Conservation (phyloP, 2,113 vertebrate genomes). For the Galemys pyrenaicus region DNA sequence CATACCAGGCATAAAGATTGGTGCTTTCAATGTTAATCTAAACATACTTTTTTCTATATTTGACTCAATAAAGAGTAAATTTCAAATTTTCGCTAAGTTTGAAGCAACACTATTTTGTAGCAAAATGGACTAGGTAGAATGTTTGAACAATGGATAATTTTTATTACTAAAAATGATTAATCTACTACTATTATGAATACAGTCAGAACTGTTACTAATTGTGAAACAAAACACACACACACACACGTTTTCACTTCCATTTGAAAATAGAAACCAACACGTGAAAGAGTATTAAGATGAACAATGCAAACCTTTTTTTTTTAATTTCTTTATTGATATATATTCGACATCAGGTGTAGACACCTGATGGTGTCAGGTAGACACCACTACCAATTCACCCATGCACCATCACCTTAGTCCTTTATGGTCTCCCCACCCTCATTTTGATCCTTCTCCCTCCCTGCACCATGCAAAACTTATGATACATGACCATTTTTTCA, state of each 20-base stretch:
- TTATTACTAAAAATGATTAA: background rate
- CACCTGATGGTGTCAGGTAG: too few relatives aligned
- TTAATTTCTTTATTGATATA: too few relatives aligned
- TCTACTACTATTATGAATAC: background rate
- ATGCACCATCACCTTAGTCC: too few relatives aligned
- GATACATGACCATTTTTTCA: background rate
- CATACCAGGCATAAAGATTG: background rate
- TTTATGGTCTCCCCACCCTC: too few relatives aligned
- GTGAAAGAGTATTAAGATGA: background rate
- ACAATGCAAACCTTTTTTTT: background rate
- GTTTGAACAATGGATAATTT: background rate
- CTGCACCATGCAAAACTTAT: background rate
- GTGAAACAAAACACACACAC: too few relatives aligned
- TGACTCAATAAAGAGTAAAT: background rate
- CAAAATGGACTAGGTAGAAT: background rate
- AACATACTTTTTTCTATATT: background rate
- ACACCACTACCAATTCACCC: too few relatives aligned
- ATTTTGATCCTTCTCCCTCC: too few relatives aligned
- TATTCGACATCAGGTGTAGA: too few relatives aligned
- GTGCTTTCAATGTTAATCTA: background rate
- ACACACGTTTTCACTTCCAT: too few relatives aligned
- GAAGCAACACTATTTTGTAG: background rate
- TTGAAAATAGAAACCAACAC: background rate
- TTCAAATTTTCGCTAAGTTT: background rate
- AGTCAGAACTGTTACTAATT: background rate